Evolutionary conservation across 2,113 vertebrate genomes (phyloP).

Genomic region (Casuarius casuarius): DNA sequence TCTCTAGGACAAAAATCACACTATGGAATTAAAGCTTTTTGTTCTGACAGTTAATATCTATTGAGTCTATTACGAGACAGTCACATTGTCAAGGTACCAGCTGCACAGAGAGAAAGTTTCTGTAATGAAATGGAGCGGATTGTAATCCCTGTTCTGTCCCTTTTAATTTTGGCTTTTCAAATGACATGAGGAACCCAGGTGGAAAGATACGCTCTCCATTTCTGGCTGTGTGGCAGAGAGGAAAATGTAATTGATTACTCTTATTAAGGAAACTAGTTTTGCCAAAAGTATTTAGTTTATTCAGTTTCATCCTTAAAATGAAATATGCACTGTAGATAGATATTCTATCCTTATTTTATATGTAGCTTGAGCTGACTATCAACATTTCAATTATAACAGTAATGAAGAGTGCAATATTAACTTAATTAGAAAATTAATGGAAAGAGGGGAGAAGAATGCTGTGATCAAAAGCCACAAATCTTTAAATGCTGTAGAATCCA

Average conservation of each 20-base stretch:
- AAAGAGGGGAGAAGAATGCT: conserved; percentile 45
- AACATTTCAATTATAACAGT: neutral
- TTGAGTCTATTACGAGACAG: neutral
- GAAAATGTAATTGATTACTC: conserved; percentile 66
- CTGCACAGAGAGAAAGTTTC: conserved; percentile 22
- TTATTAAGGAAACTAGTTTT: conserved; percentile 53
- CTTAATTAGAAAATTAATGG: conserved; percentile 72
- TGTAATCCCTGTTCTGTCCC: conserved; percentile 62
- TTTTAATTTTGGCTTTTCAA: conserved; percentile 61
- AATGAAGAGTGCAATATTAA: conserved; percentile 61
- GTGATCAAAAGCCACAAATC: conserved; percentile 66
- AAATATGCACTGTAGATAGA: neutral
- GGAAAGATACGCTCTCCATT: conserved; percentile 41
- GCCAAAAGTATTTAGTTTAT: conserved; percentile 42
- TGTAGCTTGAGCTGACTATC: neutral
- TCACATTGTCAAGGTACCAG: neutral
- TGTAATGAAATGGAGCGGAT: conserved; percentile 26
- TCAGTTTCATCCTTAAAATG: conserved; percentile 28
- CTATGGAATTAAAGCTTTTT: neutral
- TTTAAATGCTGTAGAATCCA: conserved; percentile 63
- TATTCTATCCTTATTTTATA: neutral
- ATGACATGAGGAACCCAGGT: conserved; percentile 55
- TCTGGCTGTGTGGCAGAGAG: conserved; percentile 28
- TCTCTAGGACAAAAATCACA: neutral
- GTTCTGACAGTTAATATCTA: neutral